Evolutionary conservation across 2,797 vertebrate species (phyloP).

Genomic region (Crypturellus tataupa): DNA sequence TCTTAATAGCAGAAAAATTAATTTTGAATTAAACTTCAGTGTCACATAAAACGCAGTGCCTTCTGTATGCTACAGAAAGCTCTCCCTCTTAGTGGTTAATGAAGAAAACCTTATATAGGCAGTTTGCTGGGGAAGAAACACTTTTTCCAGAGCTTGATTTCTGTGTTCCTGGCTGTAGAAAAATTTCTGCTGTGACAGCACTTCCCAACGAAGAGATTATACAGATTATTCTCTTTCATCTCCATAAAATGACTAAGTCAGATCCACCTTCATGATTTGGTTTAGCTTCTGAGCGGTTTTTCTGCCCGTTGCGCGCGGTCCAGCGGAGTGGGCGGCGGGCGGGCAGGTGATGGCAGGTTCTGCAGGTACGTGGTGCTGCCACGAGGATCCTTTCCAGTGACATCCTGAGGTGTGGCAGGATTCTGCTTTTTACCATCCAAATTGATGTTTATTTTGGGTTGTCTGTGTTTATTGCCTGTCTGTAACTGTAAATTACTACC

Average conservation of each 20-base stretch:
- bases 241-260: neutral
- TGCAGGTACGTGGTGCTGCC: no score
- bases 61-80: constrained; percentile 17
- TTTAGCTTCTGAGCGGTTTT: neutral
- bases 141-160: neutral
- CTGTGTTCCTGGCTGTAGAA: rapidly evolving
- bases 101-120: neutral
- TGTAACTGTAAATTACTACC: neutral
- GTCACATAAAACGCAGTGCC: constrained; percentile 28
- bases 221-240: neutral
- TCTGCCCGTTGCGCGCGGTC: neutral
- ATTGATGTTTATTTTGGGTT: neutral
- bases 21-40: constrained; percentile 43
- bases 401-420: neutral
- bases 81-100: neutral
- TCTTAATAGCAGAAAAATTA: constrained; percentile 46
- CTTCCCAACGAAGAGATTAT: neutral
- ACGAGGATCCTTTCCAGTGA: neutral
- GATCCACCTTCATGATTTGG: neutral
- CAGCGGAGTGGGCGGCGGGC: neutral
- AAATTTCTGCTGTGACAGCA: neutral
- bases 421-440: neutral
- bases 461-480: neutral
- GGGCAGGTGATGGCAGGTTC: neutral
- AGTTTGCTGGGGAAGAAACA: neutral